Evolutionary conservation across 1,140 invertebrate species (phyloP).

Genomic region (Atta colombica): DNA sequence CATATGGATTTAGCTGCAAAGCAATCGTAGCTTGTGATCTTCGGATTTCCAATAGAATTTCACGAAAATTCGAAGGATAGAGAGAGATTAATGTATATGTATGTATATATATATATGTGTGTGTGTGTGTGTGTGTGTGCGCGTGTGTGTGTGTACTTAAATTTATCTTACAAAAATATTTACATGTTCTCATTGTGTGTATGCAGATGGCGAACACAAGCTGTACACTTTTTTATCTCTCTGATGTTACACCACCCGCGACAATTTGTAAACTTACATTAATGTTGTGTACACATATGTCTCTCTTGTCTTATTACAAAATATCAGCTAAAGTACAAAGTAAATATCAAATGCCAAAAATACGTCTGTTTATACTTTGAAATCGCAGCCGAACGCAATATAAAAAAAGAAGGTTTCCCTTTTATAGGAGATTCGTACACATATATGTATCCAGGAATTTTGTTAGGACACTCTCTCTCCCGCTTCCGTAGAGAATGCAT

Average conservation of each 20-base stretch:
- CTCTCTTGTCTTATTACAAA: constrained; percentile 69
- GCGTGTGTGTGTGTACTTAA: constrained; percentile 54
- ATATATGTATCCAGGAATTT: constrained; percentile 20
- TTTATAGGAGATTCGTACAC: constrained; percentile 46
- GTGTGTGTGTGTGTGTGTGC: no score
- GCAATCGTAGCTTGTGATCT: no score
- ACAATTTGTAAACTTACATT: constrained; percentile 69
- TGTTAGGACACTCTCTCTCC: constrained; percentile 39
- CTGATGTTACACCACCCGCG: constrained; percentile 39
- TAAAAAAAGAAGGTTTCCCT: background rate
- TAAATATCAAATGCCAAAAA: constrained; percentile 77
- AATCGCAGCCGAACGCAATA: constrained; percentile 65
- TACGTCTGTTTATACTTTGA: constrained; percentile 74
- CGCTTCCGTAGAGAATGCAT: constrained; percentile 31
- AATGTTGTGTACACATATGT: constrained; percentile 49
- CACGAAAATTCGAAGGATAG: no score
- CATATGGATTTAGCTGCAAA: no score
- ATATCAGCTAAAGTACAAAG: constrained; percentile 76
- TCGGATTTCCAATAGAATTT: no score
- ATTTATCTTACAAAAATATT: constrained; percentile 79
- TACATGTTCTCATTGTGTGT: constrained; percentile 70
- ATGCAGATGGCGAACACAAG: constrained; percentile 45
- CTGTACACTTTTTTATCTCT: constrained; percentile 67
- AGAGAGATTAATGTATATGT: no score
- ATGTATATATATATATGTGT: no score